Evolutionary conservation across 2,113 vertebrate species (phyloP).

Genomic region (Hemibagrus wyckioides): DNA sequence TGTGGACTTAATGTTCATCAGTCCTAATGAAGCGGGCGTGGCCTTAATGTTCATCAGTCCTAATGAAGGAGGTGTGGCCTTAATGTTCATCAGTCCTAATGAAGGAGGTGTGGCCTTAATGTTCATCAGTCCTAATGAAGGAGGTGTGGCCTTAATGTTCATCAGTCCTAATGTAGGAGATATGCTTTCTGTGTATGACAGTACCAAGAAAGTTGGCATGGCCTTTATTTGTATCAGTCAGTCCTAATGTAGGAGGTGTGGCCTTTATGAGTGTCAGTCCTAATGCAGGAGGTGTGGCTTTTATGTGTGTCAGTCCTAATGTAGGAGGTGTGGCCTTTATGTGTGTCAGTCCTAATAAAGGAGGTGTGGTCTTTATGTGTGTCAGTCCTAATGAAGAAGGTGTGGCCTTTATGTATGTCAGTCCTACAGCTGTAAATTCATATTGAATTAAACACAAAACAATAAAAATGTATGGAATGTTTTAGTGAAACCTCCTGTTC

Average conservation of each 20-base stretch:
- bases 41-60: neutral
- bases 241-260: neutral
- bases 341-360: neutral
- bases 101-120: neutral
- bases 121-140: neutral
- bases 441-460: no score
- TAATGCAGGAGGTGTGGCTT: neutral
- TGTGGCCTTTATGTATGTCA: neutral
- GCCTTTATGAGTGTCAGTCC: neutral
- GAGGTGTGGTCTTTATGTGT: neutral
- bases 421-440: neutral
- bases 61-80: neutral
- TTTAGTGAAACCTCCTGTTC: conserved; percentile 1
- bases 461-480: neutral
- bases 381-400: neutral
- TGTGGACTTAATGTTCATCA: neutral
- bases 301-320: neutral
- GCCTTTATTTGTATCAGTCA: neutral
- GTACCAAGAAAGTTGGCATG: neutral
- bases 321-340: neutral
- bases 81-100: neutral
- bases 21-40: neutral
- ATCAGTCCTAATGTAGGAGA: neutral
- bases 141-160: neutral
- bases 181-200: neutral